phyloP scores from a whole-genome alignment of 1,140 invertebrate species.

The Neodiprion pinetum region DNA sequence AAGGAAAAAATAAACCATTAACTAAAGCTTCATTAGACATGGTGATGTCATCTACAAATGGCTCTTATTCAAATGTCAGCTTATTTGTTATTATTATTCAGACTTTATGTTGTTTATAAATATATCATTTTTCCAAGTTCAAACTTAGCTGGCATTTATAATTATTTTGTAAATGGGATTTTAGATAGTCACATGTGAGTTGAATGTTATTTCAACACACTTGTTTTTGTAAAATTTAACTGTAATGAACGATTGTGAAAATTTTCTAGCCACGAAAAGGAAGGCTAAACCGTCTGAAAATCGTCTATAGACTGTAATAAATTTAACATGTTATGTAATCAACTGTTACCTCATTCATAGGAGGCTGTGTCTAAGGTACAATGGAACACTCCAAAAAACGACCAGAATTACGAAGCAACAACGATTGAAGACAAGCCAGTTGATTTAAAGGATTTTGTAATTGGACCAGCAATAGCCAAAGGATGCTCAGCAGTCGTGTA shows the following conservation, averaged over 20 bases:
- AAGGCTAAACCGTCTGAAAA: no score
- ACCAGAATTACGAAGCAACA: constrained; percentile 59
- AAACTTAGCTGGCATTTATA: no score
- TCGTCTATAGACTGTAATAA: no score
- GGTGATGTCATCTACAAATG: neutral
- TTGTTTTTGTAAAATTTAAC: no score
- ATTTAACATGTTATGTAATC: no score
- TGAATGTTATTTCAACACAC: no score
- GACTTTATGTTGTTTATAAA: neutral
- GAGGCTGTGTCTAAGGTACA: constrained; percentile 72
- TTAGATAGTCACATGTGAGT: no score
- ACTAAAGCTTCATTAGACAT: neutral
- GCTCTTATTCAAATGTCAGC: neutral
- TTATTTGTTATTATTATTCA: neutral
- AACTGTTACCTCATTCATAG: constrained; percentile 35
- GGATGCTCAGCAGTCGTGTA: constrained; percentile 86
- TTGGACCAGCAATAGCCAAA: constrained; percentile 79
- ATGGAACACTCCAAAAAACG: constrained; percentile 62
- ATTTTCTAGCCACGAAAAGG: no score
- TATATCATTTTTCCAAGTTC: no score
- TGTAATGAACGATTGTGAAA: no score
- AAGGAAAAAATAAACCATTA: no score
- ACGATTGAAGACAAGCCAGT: constrained; percentile 50
- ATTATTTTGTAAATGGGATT: no score
- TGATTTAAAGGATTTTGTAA: constrained; percentile 68